Conservation (phyloP, 1,140 invertebrate genomes). For the Drosophila malerkotliana region DNA sequence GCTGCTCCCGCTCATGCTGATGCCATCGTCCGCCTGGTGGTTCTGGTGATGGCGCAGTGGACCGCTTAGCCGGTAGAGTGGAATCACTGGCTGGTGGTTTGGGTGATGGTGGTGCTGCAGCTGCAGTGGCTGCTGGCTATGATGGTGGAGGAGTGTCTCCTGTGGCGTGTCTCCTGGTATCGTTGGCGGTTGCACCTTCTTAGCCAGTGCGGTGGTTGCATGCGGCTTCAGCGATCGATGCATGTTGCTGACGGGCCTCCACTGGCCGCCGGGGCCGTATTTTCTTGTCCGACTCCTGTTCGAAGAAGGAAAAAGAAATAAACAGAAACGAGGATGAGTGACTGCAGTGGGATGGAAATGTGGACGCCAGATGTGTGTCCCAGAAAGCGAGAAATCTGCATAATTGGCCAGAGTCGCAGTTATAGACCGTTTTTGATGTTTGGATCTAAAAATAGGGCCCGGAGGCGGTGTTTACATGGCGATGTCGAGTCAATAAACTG, state of each 20-base stretch:
- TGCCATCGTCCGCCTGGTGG: conserved; percentile 65
- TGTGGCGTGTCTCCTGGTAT: conserved; percentile 87
- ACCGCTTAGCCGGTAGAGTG: conserved; percentile 67
- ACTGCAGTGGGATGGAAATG: conserved; percentile 61
- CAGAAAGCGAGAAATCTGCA: conserved; percentile 63
- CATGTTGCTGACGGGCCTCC: conserved; percentile 87
- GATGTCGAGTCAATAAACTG: conserved; percentile 76
- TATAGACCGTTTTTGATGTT: conserved; percentile 26
- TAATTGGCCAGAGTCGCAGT: conserved; percentile 73
- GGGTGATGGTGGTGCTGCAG: conserved; percentile 85
- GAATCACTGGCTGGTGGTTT: conserved; percentile 86
- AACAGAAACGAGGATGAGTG: background rate
- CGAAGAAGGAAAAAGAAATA: conserved; percentile 11
- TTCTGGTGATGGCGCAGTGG: conserved; percentile 68
- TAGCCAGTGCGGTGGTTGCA: conserved; percentile 88
- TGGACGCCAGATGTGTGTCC: conserved; percentile 69
- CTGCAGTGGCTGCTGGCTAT: conserved; percentile 88
- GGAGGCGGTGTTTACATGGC: conserved; percentile 54
- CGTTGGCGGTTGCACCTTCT: conserved; percentile 92
- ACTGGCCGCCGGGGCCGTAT: conserved; percentile 52
- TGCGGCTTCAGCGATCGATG: conserved; percentile 89
- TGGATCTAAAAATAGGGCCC: conserved; percentile 71
- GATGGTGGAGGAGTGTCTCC: conserved; percentile 80
- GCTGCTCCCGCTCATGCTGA: conserved; percentile 82
- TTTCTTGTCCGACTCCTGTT: conserved; percentile 60